Base-by-base conservation (phyloP, 2,113 vertebrate genomes). In the Channa argus region DNA sequence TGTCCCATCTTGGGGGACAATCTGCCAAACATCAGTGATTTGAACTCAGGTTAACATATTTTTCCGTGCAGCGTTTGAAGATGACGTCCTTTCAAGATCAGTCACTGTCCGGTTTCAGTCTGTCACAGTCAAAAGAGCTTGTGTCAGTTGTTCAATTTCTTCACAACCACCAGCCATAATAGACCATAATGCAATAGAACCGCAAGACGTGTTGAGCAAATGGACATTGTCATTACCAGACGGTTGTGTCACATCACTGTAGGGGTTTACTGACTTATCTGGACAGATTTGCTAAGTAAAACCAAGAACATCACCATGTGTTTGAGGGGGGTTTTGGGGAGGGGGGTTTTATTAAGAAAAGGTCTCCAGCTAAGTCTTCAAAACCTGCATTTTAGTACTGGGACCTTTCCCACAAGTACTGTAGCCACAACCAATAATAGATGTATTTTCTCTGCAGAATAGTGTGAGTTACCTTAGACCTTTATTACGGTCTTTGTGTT, bases 171-270 rank as follows among this genome's bases (percentile, higher is more conserved):
- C 68, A 75, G 47, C 56, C 55, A 41, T 44, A 71, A 76, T 37
- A 47, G 41, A 58, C 46, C 7, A 5, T 5, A 69, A 37, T 43
- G 73, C 61, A 79, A 70, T 9, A 9, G 45, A 36, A 39, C 75
- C 37, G 0, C 80, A 62, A 24, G 55, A 68, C 77, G 0, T 39
- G 78, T 90, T 90, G 77, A 43, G 88, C 58, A 90, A 89, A 38
- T 58, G 10, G 11, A 68, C 15, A 12, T 61, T 65, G 7, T 79
- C 34, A 11, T 66, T 8, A 49, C 15, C 63, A 64, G 62, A 65
- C 60, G 43, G 33, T 39, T 14, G 52, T 88, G 60, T 67, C 78
- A 58, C 70, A 68, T 47, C 10, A 6, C 36, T 15, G n/a, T 3
- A 24, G 38, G 6, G 38, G 1, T 45, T 55, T 33, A 71, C 24